Base-by-base conservation (phyloP, 2,888 invertebrate species). In the Epinotia bilunana region DNA sequence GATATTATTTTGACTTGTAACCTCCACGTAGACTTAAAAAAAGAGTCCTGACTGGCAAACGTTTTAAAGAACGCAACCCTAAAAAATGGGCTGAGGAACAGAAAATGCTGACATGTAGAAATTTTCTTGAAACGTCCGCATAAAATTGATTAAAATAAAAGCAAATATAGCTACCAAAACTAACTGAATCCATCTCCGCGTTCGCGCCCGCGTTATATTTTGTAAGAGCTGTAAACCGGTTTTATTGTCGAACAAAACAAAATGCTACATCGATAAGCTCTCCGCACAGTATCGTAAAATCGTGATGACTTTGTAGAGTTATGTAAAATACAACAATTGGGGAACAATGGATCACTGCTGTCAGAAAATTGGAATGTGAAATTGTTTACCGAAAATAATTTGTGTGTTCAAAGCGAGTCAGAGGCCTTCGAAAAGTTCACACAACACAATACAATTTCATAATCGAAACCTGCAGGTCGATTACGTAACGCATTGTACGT, bases 191-290 rank as follows among this genome's bases (percentile, higher is more conserved):
- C 70, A 74, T 74, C 68, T 68, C 20, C 70, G 49, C 65, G 58
- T 74, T 74, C 53, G 55, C 69, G 43, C 46, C 57, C 46, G 23
- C 64, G 53, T 63, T 64, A 65, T 71, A 65, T 74, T 74, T 74
- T 74, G 70, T 71, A 71, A 74, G 53, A 76, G 80, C 71, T 78
- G 79, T 80, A 80, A 81, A 82, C 78, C 69, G 65, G 73, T 72
- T 76, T 76, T 78, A 77, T 78, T 79, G 73, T 76, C 62, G 67
- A 74, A 72, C 75, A 77, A 76, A 72, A 76, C 76, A 78, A 78
- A 67, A 77, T 77, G 68, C 53, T 63, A 74, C 75, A 61, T 76
- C 77, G 78, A 80, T 80, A 80, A 79, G 78, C 78, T 63, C 74
- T 76, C 74, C 74, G 78, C 72, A 72, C 58, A 64, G 72, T 69